Evolutionary conservation across 2,797 vertebrate species (phyloP).

Genomic region (Sebastes miniatus): DNA sequence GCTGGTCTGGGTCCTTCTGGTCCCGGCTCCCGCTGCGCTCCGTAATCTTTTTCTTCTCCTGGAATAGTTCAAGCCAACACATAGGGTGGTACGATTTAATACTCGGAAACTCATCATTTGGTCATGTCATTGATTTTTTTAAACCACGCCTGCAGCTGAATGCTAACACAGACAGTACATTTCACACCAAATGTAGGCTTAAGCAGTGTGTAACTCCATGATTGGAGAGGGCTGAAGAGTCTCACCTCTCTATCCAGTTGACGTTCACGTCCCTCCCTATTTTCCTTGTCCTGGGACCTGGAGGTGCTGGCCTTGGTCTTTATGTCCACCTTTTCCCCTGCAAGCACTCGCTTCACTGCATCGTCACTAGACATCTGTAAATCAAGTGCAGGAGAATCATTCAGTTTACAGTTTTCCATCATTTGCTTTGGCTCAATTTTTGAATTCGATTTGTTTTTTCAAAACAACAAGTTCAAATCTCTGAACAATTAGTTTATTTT

Average conservation of each 20-base stretch:
- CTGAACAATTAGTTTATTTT: no score
- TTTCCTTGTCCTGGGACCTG: constrained; percentile 86
- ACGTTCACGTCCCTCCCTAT: constrained; percentile 74
- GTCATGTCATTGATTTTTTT: not conserved
- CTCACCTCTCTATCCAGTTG: constrained; percentile 84
- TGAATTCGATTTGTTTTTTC: no score
- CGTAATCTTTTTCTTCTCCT: constrained; percentile 86
- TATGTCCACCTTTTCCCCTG: constrained; percentile 86
- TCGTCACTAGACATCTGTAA: constrained; percentile 91
- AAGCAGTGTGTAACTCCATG: not conserved
- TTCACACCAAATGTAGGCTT: not conserved
- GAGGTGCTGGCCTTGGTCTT: constrained; percentile 82
- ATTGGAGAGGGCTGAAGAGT: not conserved
- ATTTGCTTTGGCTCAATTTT: not conserved
- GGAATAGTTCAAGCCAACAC: not conserved
- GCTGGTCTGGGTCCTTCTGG: constrained; percentile 79
- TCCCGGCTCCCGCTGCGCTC: constrained; percentile 84
- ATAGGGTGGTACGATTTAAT: not conserved
- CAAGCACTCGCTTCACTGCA: constrained; percentile 90
- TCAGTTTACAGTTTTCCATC: not conserved
- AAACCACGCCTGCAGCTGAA: not conserved
- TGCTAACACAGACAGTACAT: not conserved
- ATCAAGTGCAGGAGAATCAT: not conserved
- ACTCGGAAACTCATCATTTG: not conserved
- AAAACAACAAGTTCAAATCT: not conserved